Conservation (phyloP, 2,113 vertebrate genomes). For the Psophia crepitans region DNA sequence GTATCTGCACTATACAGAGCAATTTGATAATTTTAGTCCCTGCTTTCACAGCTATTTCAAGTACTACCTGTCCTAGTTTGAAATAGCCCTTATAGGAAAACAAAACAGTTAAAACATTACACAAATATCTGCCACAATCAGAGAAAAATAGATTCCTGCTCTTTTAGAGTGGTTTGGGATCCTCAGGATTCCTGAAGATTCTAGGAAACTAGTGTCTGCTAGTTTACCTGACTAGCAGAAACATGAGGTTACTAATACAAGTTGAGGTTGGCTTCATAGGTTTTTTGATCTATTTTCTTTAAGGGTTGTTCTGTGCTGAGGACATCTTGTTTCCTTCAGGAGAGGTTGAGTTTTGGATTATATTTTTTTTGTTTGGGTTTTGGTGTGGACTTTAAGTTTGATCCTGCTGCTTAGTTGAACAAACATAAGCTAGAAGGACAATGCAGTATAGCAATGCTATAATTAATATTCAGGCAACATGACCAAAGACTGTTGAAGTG, state of each 20-base stretch:
- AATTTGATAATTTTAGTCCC: neutral
- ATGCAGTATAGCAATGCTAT: neutral
- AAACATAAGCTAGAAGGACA: neutral
- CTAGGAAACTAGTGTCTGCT: neutral
- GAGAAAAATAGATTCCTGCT: neutral
- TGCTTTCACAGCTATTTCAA: neutral
- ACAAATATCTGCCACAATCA: neutral
- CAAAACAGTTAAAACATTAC: neutral
- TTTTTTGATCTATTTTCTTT: neutral
- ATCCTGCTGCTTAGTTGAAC: neutral
- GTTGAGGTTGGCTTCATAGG: neutral
- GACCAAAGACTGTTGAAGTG: neutral
- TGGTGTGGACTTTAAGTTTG: neutral
- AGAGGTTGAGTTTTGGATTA: neutral
- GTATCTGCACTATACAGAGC: neutral
- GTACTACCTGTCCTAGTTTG: neutral
- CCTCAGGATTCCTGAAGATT: neutral
- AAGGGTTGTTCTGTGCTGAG: neutral
- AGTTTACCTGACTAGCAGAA: neutral
- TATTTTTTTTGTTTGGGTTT: neutral
- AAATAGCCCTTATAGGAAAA: neutral
- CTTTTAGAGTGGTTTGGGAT: neutral
- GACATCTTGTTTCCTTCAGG: neutral
- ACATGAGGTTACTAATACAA: neutral
- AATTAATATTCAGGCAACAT: neutral